A percentile compares a stretch with the other conserved stretches of the same genome.
Evolutionary conservation across 2,888 invertebrate genomes (phyloP).

Genomic region (Spodoptera picta): DNA sequence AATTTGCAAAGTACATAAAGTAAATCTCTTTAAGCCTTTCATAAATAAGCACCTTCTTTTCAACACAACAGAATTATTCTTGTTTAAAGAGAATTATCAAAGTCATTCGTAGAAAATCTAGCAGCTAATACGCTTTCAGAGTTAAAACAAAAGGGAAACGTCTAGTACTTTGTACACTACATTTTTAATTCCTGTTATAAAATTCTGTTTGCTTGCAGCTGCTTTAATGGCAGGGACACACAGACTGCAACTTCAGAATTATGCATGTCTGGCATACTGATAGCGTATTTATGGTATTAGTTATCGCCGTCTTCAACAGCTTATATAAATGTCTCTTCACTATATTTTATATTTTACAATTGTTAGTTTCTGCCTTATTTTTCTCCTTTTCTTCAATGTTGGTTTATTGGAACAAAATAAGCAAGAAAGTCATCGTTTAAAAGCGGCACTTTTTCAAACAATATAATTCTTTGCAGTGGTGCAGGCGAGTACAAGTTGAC

Average conservation of each 20-base stretch:
- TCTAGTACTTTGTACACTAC: conserved; percentile 51
- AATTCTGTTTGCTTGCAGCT: conserved; percentile 60
- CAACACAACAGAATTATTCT: conserved; percentile 35
- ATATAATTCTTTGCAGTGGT: conserved; percentile 60
- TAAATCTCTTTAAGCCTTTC: conserved; percentile 23
- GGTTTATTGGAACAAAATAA: conserved; percentile 8
- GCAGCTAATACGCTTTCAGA: conserved; percentile 53
- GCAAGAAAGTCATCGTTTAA: conserved; percentile 30
- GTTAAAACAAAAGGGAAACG: conserved; percentile 47
- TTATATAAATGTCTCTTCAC: background rate
- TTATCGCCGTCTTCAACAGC: conserved; percentile 19
- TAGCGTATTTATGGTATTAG: conserved; percentile 40
- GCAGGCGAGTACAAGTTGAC: conserved; percentile 59
- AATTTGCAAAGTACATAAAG: conserved; percentile 28
- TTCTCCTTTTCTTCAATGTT: background rate
- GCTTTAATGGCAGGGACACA: conserved; percentile 52
- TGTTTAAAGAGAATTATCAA: conserved; percentile 38
- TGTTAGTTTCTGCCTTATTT: background rate
- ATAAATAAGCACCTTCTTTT: conserved; percentile 22
- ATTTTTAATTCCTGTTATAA: conserved; percentile 63
- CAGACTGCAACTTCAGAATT: conserved; percentile 42
- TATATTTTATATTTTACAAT: background rate
- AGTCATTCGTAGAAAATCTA: conserved; percentile 44
- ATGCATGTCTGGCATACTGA: conserved; percentile 36
- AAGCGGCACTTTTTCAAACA: conserved; percentile 53